These are phyloP conservation scores for Ptilodon capucinus DNA, from an alignment of 2,888 invertebrate species.

Conservation along the genomic window DNA sequence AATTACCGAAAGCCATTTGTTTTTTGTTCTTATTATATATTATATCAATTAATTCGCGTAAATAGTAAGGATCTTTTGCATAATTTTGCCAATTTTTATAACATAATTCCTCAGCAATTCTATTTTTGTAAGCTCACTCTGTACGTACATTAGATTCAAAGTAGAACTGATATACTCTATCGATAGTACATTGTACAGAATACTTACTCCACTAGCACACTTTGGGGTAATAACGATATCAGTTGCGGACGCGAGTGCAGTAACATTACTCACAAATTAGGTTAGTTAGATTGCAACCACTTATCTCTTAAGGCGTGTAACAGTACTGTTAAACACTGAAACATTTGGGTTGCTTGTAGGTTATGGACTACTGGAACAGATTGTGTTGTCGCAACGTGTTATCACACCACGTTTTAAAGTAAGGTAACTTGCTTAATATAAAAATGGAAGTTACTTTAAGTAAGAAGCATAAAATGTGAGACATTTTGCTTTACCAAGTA, in stretches of 20 bases:
- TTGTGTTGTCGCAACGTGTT: neutral
- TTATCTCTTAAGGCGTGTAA: slow-evolving; percentile 56
- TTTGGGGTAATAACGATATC: slow-evolving; percentile 54
- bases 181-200: slow-evolving; percentile 11
- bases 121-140: neutral
- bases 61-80: no score
- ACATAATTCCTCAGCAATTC: no score
- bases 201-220: slow-evolving; percentile 49
- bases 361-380: slow-evolving; percentile 5
- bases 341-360: slow-evolving; percentile 11
- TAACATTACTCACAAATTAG: slow-evolving; percentile 64
- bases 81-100: no score
- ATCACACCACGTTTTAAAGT: neutral
- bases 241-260: slow-evolving; percentile 57
- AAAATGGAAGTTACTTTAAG: neutral
- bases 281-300: slow-evolving; percentile 64
- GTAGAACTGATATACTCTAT: neutral
- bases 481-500: no score
- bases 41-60: no score
- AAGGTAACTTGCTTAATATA: neutral
- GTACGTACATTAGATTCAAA: neutral
- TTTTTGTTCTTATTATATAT: no score
- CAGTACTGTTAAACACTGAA: slow-evolving; percentile 7
- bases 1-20: no score
- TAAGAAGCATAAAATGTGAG: neutral